These are phyloP conservation scores for Pedicia rivosa DNA, from an alignment of 2,888 invertebrate genomes.

Conservation along the genomic window DNA sequence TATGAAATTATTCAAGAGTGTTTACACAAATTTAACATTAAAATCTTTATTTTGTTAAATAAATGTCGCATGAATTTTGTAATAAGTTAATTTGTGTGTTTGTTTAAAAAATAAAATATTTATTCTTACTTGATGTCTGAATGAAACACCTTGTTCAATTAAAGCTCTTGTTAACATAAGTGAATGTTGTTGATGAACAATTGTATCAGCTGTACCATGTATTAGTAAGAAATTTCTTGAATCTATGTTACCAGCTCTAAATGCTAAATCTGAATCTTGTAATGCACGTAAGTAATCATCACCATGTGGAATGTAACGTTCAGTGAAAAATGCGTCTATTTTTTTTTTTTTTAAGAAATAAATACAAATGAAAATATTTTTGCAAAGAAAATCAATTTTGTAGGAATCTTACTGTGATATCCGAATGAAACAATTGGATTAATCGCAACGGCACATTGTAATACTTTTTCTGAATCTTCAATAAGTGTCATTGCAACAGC, in stretches of 20 bases:
- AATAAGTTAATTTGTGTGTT: too few relatives aligned
- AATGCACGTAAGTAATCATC: slow-evolving; percentile 52
- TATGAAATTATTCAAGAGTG: too few relatives aligned
- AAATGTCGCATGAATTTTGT: too few relatives aligned
- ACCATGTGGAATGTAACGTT: slow-evolving; percentile 71
- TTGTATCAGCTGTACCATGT: slow-evolving; percentile 74
- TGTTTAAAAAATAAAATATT: background rate
- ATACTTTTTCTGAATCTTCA: slow-evolving; percentile 54
- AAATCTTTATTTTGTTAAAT: too few relatives aligned
- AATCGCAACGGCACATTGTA: slow-evolving; percentile 71
- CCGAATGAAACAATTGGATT: slow-evolving; percentile 77
- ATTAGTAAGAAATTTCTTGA: slow-evolving; percentile 46
- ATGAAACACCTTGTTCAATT: slow-evolving; percentile 63
- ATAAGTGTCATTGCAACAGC: slow-evolving; percentile 66
- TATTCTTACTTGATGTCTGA: slow-evolving; percentile 58
- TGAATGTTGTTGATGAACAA: slow-evolving; percentile 77
- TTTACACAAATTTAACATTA: too few relatives aligned
- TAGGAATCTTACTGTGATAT: slow-evolving; percentile 50
- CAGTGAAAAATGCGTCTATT: slow-evolving; percentile 76
- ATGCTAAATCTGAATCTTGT: slow-evolving; percentile 61
- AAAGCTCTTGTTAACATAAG: slow-evolving; percentile 70
- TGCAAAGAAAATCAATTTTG: too few relatives aligned
- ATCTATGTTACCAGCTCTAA: slow-evolving; percentile 60
- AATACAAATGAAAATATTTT: background rate
- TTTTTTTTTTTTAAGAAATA: background rate